Conservation (phyloP, 2,888 invertebrate species). For the Euplagia quadripunctaria region DNA sequence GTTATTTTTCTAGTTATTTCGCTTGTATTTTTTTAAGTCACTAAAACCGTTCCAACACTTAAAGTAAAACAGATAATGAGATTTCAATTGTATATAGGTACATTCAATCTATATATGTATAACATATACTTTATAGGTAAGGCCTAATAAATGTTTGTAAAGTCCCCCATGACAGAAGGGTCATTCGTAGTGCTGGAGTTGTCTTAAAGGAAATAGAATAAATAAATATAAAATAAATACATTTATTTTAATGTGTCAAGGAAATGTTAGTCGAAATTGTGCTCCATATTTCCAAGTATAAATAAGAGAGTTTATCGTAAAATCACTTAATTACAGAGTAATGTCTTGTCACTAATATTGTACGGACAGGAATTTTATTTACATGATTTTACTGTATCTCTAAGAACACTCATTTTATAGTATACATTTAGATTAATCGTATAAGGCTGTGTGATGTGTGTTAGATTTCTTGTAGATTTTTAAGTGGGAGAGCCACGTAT, state of each 20-base stretch:
- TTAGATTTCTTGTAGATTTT: not conserved
- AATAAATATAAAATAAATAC: not conserved
- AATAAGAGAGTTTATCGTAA: not conserved
- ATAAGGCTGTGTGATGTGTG: not conserved
- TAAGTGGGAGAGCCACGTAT: no score
- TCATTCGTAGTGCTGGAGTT: not conserved
- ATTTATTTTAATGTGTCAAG: not conserved
- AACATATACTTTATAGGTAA: not conserved
- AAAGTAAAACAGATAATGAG: not conserved
- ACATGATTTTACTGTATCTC: not conserved
- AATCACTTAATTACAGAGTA: no score
- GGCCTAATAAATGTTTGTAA: not conserved
- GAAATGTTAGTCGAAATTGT: not conserved
- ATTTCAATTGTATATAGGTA: not conserved
- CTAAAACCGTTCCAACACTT: not conserved
- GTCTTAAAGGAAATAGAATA: not conserved
- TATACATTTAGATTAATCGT: not conserved
- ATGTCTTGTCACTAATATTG: not conserved
- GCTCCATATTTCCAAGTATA: not conserved
- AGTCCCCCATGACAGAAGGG: not conserved
- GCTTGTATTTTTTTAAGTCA: not conserved
- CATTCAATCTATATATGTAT: not conserved
- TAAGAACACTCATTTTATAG: not conserved
- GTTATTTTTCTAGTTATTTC: not conserved
- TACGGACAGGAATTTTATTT: not conserved